Base-by-base conservation (phyloP, 2,888 invertebrate species). In the Megastigmus dorsalis region DNA sequence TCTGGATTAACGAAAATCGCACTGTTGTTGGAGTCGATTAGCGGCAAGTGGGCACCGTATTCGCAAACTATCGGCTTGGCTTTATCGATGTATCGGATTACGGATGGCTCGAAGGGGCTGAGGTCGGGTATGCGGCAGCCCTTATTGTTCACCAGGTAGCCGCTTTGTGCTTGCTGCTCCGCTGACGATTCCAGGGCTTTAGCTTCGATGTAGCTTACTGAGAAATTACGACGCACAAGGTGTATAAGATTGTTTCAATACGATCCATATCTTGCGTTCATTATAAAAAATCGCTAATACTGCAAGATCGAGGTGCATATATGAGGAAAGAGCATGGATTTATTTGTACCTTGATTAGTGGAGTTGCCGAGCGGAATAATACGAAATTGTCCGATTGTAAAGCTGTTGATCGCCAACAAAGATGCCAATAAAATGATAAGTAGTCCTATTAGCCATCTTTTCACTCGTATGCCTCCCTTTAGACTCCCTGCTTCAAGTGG, bases 81-180 rank as follows among this genome's bases (percentile, higher is more conserved):
- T 13, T 87, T 86, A 63, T 87, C 84, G 54, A 92, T 89, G 80
- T 90, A 93, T 77, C 87, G 89, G 43, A 93, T 89, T 33, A 93
- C 89, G 43, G 88, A 86, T 4, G 89, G 85, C 82, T 93, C 92
- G 78, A 91, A 91, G 0, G 93, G 91, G 78, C 91, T 89, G 80
- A 93, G 86, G 1, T 90, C 90, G 0, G 93, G 93, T 78, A 94
- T 93, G 9, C 91, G 91, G 83, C 94, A 94, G 23, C 93, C 93
- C 73, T 89, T 88, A 7, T 92, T 93, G 82, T 90, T 90, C 62
- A 93, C 91, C 2, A 92, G 88, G 80, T 89, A 92, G 2, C 84
- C 85, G 15, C 82, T 75, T 18, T 75, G 81, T n/a, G 76, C 43
- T 4, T 65, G 72, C 3, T 80, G 63, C 28, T 59, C 52, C 30